Evolutionary conservation across 2,113 vertebrate species (phyloP), one percentile per base, ranked within the genome.

Genomic region (Peromyscus leucopus): DNA sequence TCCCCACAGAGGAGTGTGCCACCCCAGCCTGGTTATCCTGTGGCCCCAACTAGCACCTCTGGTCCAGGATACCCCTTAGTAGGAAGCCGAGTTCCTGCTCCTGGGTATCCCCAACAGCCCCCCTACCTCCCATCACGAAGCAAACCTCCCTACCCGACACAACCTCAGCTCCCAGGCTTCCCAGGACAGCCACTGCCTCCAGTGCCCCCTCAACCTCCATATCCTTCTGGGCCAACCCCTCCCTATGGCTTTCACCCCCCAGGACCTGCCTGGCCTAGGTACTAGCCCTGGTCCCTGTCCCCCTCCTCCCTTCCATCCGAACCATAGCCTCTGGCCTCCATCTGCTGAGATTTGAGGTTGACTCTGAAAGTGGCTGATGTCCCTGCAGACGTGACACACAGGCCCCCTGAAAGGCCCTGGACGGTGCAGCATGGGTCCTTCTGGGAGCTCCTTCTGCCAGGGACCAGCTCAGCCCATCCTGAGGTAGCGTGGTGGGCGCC

Each of bases 231-330:
- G 12, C 96, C 98, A 0, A 57, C 95, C 0, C 96, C 90, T 1
- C 91, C 98, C 28, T 98, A 98, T 16, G 98, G 99, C 67, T 99
- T 98, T 88, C 95, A 98, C 0, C 97, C 97, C 0, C 99, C 42
- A 80, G 99, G 97, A 90, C 98, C 98, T 3, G 1, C 96, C 91
- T 98, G 99, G 98, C 98, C 98, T 16, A 97, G 99, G 24, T 98
- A 98, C 93, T 99, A 98, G 95, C n/a, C 9, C 0, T 48, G 17
- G 8, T 11, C 51, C 39, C 0, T 36, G 57, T 65, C 75, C 78
- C 74, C 78, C 15, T 72, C 51, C 71, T 57, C 33, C 75, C 94
- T 95, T 63, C 78, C 17, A 67, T 90, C 94, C 57, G 46, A 1
- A 51, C 10, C 59, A 7, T 51, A 85, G 19, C 82, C 94, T 33